These are phyloP conservation scores for Lethenteron camtschaticum DNA, from an alignment of 2,113 vertebrate species.

Conservation along the genomic window DNA sequence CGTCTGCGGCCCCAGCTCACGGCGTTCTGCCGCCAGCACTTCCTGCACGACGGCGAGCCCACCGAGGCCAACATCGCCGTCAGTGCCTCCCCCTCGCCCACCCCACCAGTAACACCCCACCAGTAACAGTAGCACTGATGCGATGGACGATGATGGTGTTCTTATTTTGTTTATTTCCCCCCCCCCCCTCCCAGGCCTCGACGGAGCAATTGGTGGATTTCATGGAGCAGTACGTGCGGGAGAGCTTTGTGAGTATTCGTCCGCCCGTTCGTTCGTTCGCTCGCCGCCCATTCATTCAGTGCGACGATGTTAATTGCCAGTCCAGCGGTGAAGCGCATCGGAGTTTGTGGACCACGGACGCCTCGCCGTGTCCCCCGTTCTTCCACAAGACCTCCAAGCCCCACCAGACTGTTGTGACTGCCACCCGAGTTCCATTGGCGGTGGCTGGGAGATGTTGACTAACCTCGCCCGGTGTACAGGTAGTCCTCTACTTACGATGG, in stretches of 20 bases:
- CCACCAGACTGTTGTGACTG: background rate
- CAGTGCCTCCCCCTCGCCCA: conserved; percentile 10
- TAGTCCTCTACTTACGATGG: too few relatives aligned
- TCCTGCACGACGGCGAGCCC: conserved; percentile 45
- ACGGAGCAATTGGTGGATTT: conserved; percentile 40
- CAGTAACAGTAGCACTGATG: background rate
- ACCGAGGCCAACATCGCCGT: conserved; percentile 51
- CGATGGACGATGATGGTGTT: background rate
- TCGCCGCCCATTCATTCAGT: too few relatives aligned
- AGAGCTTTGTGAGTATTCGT: conserved; percentile 49
- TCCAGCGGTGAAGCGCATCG: background rate
- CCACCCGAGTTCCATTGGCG: too few relatives aligned
- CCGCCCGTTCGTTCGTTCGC: background rate
- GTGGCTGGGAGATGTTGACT: too few relatives aligned
- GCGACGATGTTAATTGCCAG: too few relatives aligned
- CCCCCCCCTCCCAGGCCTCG: conserved; percentile 19
- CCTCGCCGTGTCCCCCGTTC: background rate
- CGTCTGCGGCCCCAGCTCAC: conserved; percentile 54
- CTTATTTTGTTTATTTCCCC: background rate
- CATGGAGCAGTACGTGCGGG: conserved; percentile 48
- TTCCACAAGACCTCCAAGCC: too few relatives aligned
- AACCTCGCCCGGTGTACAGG: too few relatives aligned
- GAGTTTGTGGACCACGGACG: background rate
- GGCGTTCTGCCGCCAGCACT: conserved; percentile 60
- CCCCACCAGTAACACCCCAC: too few relatives aligned